Percentiles rank a stretch among this genome's conserved stretches.
Conservation (phyloP, 2,797 vertebrate species). For the Moxostoma hubbsi region DNA sequence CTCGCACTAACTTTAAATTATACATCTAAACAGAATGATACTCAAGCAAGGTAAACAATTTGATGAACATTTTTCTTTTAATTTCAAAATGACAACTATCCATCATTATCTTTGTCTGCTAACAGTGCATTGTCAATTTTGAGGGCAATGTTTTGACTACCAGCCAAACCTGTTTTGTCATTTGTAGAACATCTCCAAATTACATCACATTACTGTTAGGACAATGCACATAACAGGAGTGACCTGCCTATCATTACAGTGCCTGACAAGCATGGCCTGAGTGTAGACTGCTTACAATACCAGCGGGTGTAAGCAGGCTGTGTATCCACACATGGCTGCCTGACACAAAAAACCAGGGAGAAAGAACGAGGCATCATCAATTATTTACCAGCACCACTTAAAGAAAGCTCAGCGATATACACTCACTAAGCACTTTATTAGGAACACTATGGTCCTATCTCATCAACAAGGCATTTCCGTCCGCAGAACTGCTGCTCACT, state of each 20-base stretch:
- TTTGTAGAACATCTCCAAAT: not conserved
- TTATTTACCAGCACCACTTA: constrained; percentile 65
- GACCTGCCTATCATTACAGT: constrained; percentile 46
- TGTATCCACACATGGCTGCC: constrained; percentile 52
- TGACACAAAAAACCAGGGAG: constrained; percentile 61
- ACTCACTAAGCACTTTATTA: too few relatives aligned
- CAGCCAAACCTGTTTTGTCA: not conserved
- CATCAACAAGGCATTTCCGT: too few relatives aligned
- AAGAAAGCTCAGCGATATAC: constrained; percentile 45
- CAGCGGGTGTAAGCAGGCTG: constrained; percentile 69
- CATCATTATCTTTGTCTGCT: not conserved
- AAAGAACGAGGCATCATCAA: constrained; percentile 65
- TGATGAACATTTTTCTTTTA: too few relatives aligned
- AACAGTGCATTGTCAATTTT: not conserved
- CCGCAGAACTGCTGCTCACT: too few relatives aligned
- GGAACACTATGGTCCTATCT: too few relatives aligned
- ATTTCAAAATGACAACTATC: too few relatives aligned
- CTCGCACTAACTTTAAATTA: too few relatives aligned
- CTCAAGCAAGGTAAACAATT: too few relatives aligned
- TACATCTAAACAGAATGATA: too few relatives aligned
- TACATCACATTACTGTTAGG: constrained; percentile 11
- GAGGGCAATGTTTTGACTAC: not conserved
- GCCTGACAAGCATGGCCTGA: constrained; percentile 36
- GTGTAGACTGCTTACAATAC: constrained; percentile 25
- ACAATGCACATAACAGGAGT: not conserved